Base-by-base conservation (phyloP, 2,113 vertebrate species). In the Micronycteris hirsuta region DNA sequence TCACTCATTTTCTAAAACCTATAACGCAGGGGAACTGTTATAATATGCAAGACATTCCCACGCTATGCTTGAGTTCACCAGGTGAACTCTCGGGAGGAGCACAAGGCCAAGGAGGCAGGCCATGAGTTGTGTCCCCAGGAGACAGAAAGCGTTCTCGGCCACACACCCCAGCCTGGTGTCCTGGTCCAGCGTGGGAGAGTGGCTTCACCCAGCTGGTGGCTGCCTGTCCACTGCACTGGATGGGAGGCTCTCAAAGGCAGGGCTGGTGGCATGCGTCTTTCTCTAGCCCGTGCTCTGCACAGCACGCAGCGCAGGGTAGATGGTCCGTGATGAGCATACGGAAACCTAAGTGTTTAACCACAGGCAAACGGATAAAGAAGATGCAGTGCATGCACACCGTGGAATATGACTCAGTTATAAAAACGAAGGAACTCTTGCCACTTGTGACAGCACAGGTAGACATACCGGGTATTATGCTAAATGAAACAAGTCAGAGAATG, bases 41-140 rank as follows among this genome's bases (percentile, higher is more conserved):
- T 0, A n/a, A 73, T 19, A 63, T 2, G 24, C n/a, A n/a, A 24
- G 36, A 38, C 16, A 0, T 36, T 41, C 22, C 12, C 17, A 15
- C 3, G 4, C n/a, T 68, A 0, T 3, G 1, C 80, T 43, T 15
- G 24, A 28, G 36, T 0, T 12, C n/a, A 28, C 15, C 3, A 12
- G 45, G n/a, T 12, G 24, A 24, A 4, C 4, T 33, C 28, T 0
- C 10, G n/a, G 31, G 9, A n/a, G 47, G 26, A 15, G 28, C 36
- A 2, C 41, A 20, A 22, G 17, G 71, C 49, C 54, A 12, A 76
- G 26, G 74, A 85, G 24, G 65, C 6, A 33, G 45, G n/a, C 26
- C 43, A 2, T 3, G n/a, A 33, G 19, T 0, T 7, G 43, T 22
- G 47, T 12, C 74, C 49, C 63, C 19, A 0, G 14, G 56, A 24